Conservation (phyloP, 2,113 vertebrate genomes). For the Chaetodon trifascialis region DNA sequence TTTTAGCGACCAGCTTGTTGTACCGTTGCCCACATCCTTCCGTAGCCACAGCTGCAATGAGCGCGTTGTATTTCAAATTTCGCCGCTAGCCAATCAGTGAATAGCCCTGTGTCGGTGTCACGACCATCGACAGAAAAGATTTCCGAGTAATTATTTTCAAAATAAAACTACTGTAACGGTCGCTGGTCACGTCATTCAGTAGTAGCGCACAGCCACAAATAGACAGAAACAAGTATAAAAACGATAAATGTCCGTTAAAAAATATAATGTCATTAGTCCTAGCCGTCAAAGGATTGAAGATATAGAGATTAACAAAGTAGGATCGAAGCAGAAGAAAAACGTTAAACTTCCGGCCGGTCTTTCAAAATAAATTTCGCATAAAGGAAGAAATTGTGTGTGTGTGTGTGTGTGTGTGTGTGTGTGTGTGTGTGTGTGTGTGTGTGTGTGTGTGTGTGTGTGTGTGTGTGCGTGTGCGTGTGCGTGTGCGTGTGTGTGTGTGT, state of each 20-base stretch:
- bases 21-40: conserved; percentile 17
- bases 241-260: rapidly evolving
- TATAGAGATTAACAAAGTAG: rapidly evolving
- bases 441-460: too few relatives aligned
- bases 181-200: too few relatives aligned
- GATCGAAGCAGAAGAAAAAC: background rate
- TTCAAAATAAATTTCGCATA: conserved; percentile 25
- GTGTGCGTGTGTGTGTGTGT: too few relatives aligned
- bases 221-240: background rate
- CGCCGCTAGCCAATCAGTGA: conserved; percentile 79
- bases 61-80: conserved; percentile 84
- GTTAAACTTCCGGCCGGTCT: conserved; percentile 18
- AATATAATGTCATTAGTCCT: background rate
- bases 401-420: too few relatives aligned
- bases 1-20: background rate
- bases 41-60: background rate
- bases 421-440: too few relatives aligned
- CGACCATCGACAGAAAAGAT: background rate
- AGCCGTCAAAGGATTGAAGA: rapidly evolving
- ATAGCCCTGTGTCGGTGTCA: background rate
- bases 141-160: conserved; percentile 32
- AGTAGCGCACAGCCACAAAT: rapidly evolving
- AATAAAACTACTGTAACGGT: background rate
- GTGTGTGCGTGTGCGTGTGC: too few relatives aligned
- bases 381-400: background rate